Base-by-base conservation (phyloP, 2,113 vertebrate species). In the Phaethon lepturus region DNA sequence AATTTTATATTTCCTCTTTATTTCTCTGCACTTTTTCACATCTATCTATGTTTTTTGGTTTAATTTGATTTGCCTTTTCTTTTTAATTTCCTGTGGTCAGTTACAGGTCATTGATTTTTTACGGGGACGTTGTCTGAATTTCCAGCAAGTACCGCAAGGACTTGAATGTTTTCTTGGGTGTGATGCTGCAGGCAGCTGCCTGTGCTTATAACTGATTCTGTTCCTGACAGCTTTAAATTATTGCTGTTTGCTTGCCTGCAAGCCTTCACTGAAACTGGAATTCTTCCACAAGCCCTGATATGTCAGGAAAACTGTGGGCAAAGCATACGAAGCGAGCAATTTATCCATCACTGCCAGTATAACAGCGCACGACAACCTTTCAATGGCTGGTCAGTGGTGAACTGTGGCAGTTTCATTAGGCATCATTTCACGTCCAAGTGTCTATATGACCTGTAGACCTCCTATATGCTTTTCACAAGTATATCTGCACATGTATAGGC, bases 151-250 rank as follows among this genome's bases (percentile, higher is more conserved):
- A 44, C 59, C 0, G 0, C 50, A 66, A 86, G 38, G 42, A 88
- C 47, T 31, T 1, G 0, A 60, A 72, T 84, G 13, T 80, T 92
- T 91, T 91, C 73, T 80, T 90, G 76, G 18, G 19, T 16, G 3
- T 35, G 38, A 86, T 92, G 45, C 88, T 93, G 79, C 63, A 84
- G 87, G 81, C 90, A 79, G 69, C 59, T 86, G 50, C 86, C 68
- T 83, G 17, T 47, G 20, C 72, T 67, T 78, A 56, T 73, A 74
- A 71, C 59, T 45, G 63, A 88, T 95, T 81, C 66, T 64, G 33
- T 49, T 93, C 75, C 40, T 89, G 93, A 81, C 92, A 89, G 76
- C 64, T 89, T 94, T 81, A 83, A 96, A 78, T 86, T 63, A 83
- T 72, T 94, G 78, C 90, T 82, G 53, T 91, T 91, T 87, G 17